Evolutionary conservation across 2,888 invertebrate species (phyloP).

Genomic region (Proisotoma minuta): DNA sequence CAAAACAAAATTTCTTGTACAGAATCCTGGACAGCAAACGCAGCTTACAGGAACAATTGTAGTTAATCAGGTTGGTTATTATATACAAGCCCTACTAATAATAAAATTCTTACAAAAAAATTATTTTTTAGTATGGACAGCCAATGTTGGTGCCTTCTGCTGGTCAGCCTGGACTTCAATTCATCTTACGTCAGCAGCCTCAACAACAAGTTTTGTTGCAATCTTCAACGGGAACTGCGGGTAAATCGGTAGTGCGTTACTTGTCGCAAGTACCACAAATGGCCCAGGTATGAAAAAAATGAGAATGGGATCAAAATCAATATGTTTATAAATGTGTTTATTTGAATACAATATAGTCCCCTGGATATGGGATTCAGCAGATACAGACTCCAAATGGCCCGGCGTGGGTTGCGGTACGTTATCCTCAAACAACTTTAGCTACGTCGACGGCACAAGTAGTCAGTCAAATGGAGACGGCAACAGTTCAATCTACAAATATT

Average conservation of each 20-base stretch:
- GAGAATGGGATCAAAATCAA: background rate
- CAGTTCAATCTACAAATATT: conserved; percentile 18
- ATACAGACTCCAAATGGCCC: conserved; percentile 55
- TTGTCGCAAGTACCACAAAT: conserved; percentile 47
- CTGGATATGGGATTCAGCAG: conserved; percentile 51
- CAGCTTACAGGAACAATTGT: conserved; percentile 45
- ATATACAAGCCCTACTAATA: too few relatives aligned
- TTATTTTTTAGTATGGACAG: conserved; percentile 45
- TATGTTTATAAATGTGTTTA: background rate
- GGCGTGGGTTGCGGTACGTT: conserved; percentile 52
- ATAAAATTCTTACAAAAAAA: too few relatives aligned
- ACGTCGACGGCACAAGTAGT: conserved; percentile 28
- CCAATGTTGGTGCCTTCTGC: conserved; percentile 45
- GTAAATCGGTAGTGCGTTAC: conserved; percentile 45
- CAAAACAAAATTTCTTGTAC: background rate
- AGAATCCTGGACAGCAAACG: conserved; percentile 28
- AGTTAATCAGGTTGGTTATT: conserved; percentile 47
- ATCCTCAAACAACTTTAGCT: conserved; percentile 34
- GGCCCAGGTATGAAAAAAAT: conserved; percentile 24
- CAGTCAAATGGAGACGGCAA: conserved; percentile 26
- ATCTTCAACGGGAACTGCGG: conserved; percentile 33
- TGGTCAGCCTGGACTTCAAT: conserved; percentile 40
- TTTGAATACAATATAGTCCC: conserved; percentile 14
- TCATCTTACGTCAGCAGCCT: conserved; percentile 45
- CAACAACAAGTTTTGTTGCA: conserved; percentile 46